phyloP scores from a whole-genome alignment of 2,113 vertebrate species.

The Mungos mungo region DNA sequence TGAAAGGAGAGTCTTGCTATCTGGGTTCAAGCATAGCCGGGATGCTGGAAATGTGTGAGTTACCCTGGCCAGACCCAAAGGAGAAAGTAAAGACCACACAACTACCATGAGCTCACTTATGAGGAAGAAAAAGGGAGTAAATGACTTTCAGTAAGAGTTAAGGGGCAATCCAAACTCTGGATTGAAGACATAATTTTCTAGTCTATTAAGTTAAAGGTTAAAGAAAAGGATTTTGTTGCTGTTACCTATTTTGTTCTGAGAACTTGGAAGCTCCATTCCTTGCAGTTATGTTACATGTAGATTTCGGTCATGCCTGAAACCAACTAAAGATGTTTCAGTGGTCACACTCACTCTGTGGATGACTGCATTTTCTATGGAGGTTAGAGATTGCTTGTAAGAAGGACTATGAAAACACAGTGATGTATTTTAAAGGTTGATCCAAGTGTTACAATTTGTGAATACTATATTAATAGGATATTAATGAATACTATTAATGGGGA shows the following conservation, averaged over 20 bases:
- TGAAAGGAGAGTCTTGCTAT: background rate
- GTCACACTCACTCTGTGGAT: background rate
- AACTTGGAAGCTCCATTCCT: background rate
- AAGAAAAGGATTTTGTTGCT: background rate
- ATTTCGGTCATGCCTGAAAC: background rate
- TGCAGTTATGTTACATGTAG: background rate
- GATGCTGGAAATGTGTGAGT: background rate
- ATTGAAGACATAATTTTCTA: background rate
- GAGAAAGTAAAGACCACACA: background rate
- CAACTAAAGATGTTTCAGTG: background rate
- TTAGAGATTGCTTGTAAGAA: background rate
- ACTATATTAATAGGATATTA: background rate
- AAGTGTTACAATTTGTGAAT: background rate
- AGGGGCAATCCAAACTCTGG: background rate
- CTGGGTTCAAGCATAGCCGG: background rate
- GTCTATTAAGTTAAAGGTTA: background rate
- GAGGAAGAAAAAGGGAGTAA: background rate
- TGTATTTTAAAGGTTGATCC: background rate
- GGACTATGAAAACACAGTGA: background rate
- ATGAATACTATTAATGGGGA: background rate
- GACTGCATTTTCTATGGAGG: background rate
- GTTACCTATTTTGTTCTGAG: background rate
- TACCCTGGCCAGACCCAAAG: background rate
- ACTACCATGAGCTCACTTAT: fast-evolving
- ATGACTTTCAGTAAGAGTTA: background rate